Percentiles rank a stretch among this genome's conserved stretches.
Evolutionary conservation across 1,140 invertebrate species (phyloP).

Genomic region (Hypothenemus hampei): DNA sequence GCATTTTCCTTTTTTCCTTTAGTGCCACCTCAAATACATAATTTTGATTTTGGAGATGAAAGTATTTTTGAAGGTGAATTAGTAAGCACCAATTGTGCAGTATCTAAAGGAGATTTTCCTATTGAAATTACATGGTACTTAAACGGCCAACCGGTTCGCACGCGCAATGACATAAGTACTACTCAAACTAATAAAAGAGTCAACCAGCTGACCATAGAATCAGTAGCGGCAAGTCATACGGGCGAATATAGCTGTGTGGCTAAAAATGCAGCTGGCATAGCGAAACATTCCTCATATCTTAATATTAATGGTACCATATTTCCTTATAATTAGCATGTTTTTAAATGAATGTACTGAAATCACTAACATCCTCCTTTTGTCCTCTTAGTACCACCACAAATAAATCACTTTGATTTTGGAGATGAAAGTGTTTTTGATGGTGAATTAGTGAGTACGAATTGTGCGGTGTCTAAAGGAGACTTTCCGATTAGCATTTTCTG

Average conservation of each 20-base stretch:
- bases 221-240: constrained; percentile 48
- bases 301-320: constrained; percentile 31
- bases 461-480: constrained; percentile 71
- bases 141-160: constrained; percentile 19
- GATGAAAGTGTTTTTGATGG: constrained; percentile 65
- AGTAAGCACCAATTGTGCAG: constrained; percentile 56
- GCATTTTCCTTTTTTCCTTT: too few relatives aligned
- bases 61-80: constrained; percentile 63
- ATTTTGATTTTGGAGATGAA: constrained; percentile 66
- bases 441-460: constrained; percentile 63
- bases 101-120: constrained; percentile 64
- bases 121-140: constrained; percentile 52
- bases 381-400: constrained; percentile 48
- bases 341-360: too few relatives aligned
- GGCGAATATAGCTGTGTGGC: constrained; percentile 70
- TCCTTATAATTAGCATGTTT: too few relatives aligned
- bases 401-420: constrained; percentile 50
- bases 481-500: constrained; percentile 67
- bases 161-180: constrained; percentile 36
- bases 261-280: constrained; percentile 63
- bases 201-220: constrained; percentile 56
- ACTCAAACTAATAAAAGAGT: constrained; percentile 49
- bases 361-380: too few relatives aligned
- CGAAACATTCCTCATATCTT: constrained; percentile 21
- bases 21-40: constrained; percentile 68